These are phyloP conservation scores for Halcyon leucocephala DNA, from an alignment of 2,797 vertebrate species.

Conservation along the genomic window DNA sequence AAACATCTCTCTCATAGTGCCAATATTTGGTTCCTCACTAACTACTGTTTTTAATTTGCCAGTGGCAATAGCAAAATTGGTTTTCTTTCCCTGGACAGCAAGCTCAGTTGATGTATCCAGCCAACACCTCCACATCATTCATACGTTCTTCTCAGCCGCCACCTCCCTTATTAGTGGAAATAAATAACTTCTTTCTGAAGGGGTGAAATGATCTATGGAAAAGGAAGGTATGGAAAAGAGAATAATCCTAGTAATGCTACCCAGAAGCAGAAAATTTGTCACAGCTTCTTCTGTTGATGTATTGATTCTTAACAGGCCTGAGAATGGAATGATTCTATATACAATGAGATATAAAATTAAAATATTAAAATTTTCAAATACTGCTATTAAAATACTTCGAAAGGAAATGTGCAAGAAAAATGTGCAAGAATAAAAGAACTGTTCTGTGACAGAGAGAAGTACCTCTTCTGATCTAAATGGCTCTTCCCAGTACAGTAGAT, in stretches of 20 bases:
- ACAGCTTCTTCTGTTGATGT: neutral
- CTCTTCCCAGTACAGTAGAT: neutral
- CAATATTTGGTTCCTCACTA: neutral
- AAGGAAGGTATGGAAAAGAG: neutral
- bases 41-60: neutral
- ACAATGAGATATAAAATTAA: neutral
- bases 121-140: neutral
- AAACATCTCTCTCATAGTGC: neutral
- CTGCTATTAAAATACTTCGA: neutral
- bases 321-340: neutral
- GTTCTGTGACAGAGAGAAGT: neutral
- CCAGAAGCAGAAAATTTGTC: neutral
- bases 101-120: neutral
- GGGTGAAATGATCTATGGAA: neutral
- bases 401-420: neutral
- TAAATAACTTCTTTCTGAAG: neutral
- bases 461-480: neutral
- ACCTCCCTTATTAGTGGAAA: neutral
- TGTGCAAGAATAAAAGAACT: neutral
- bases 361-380: neutral
- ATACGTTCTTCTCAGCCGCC: neutral
- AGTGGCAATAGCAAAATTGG: rapidly evolving
- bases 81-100: neutral
- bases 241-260: neutral
- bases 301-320: neutral